Conservation (phyloP, 2,888 invertebrate species). For the Isotomurus palustris region DNA sequence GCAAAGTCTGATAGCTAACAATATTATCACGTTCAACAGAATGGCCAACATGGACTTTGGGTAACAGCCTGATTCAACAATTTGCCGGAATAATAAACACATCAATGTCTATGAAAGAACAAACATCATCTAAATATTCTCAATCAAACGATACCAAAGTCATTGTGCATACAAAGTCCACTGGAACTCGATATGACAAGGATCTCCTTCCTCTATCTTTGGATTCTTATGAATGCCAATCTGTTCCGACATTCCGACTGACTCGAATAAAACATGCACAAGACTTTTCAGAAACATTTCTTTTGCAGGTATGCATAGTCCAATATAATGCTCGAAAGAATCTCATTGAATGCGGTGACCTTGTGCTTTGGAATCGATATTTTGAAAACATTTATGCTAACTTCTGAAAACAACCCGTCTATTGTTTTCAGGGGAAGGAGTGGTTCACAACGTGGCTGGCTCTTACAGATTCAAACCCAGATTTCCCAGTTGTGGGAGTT, state of each 20-base stretch:
- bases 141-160: background rate
- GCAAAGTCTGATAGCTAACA: background rate
- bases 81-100: constrained; percentile 38
- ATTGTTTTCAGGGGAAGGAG: constrained; percentile 50
- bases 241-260: constrained; percentile 51
- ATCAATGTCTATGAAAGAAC: constrained; percentile 33
- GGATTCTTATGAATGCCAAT: constrained; percentile 48
- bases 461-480: constrained; percentile 50
- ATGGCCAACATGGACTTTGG: constrained; percentile 45
- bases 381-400: background rate
- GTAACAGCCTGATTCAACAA: constrained; percentile 45
- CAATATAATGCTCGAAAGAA: background rate
- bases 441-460: constrained; percentile 53
- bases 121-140: constrained; percentile 23
- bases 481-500: constrained; percentile 47
- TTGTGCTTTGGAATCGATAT: too few relatives aligned
- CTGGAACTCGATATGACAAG: too few relatives aligned
- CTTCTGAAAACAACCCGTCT: background rate
- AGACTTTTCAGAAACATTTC: constrained; percentile 53
- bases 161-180: too few relatives aligned
- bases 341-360: too few relatives aligned
- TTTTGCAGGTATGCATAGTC: constrained; percentile 50
- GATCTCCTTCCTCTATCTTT: too few relatives aligned
- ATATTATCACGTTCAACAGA: constrained; percentile 25
- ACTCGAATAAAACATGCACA: constrained; percentile 52